phyloP scores from a whole-genome alignment of 2,113 vertebrate genomes.

The Marmota flaviventris region DNA sequence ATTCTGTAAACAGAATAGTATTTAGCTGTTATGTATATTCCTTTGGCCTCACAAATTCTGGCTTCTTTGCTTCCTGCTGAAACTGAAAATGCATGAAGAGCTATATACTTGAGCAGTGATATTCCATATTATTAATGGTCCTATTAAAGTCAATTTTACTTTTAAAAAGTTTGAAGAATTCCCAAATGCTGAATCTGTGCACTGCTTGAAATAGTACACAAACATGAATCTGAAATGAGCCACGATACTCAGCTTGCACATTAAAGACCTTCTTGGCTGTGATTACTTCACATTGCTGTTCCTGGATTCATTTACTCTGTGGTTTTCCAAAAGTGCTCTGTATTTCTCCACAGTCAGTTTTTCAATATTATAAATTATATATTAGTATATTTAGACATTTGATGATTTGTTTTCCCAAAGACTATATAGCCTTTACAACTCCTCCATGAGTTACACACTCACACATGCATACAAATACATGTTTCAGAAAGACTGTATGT shows the following conservation, averaged over 20 bases:
- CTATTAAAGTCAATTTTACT: conserved; percentile 5
- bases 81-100: neutral
- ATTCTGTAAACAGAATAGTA: neutral
- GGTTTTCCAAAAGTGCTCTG: neutral
- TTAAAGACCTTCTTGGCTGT: neutral
- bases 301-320: neutral
- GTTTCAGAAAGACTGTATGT: neutral
- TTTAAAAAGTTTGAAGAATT: conserved; percentile 39
- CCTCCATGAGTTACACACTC: neutral
- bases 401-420: neutral
- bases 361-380: neutral
- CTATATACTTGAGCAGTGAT: neutral
- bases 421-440: neutral
- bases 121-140: neutral
- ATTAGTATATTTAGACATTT: neutral
- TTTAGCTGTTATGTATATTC: neutral
- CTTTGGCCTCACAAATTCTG: neutral
- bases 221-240: neutral
- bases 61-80: neutral
- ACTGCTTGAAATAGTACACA: neutral
- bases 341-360: neutral
- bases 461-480: neutral
- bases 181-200: neutral
- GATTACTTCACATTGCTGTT: neutral
- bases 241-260: rapidly evolving